Evolutionary conservation across 1,140 invertebrate species (phyloP).

Genomic region (Neuroterus valhalla): DNA sequence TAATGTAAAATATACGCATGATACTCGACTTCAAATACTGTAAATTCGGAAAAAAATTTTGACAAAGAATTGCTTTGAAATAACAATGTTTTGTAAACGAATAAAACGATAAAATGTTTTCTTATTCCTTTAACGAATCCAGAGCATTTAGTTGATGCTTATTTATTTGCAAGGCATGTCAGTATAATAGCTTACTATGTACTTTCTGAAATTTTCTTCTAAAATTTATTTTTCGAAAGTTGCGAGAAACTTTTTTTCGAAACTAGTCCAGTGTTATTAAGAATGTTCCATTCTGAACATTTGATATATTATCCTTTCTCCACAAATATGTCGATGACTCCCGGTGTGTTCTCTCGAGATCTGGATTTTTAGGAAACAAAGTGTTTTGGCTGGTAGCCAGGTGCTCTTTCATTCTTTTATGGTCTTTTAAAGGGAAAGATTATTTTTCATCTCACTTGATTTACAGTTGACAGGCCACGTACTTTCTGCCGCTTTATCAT

Average conservation of each 20-base stretch:
- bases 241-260: too few species aligned
- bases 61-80: too few species aligned
- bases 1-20: conserved; percentile 12
- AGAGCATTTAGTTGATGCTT: too few species aligned
- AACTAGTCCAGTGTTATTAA: too few species aligned
- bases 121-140: too few species aligned
- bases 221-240: too few species aligned
- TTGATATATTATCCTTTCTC: neutral
- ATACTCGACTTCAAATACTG: neutral
- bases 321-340: neutral
- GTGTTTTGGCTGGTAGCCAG: conserved; percentile 12
- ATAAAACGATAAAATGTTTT: too few species aligned
- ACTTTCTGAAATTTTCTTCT: too few species aligned
- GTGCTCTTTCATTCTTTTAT: conserved; percentile 30
- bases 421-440: conserved; percentile 19
- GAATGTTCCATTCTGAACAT: neutral
- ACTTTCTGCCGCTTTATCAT: conserved; percentile 19
- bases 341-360: neutral
- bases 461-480: conserved; percentile 25
- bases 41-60: too few species aligned
- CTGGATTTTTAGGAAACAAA: conserved; percentile 23
- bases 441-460: conserved; percentile 28
- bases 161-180: too few species aligned
- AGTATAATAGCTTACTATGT: too few species aligned
- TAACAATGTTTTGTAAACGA: too few species aligned